A percentile compares a stretch with the other conserved stretches of the same genome.
Conservation (phyloP, 2,797 vertebrate species). For the Glyptemys insculpta region DNA sequence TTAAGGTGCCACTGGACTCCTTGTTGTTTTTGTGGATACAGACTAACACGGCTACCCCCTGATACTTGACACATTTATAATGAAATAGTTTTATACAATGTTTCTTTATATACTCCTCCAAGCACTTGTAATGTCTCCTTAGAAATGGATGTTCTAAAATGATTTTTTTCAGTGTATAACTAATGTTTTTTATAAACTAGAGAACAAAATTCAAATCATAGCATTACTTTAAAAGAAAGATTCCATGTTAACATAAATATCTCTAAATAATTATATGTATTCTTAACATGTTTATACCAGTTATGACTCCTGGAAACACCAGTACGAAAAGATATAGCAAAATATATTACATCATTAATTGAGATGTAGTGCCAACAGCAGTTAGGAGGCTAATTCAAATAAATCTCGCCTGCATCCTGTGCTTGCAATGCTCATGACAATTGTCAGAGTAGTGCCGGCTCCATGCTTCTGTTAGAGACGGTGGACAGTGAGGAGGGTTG, state of each 20-base stretch:
- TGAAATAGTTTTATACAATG: not conserved
- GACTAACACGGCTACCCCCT: too few species aligned
- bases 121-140: not conserved
- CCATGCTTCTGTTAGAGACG: too few species aligned
- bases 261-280: not conserved
- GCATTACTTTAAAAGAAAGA: not conserved
- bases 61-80: not conserved
- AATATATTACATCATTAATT: not conserved
- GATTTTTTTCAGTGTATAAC: not conserved
- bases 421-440: not conserved
- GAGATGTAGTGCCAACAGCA: not conserved
- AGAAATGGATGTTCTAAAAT: not conserved
- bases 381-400: conserved; percentile 5
- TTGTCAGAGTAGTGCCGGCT: not conserved
- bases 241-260: not conserved
- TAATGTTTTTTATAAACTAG: not conserved
- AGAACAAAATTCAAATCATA: conserved; percentile 35
- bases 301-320: not conserved
- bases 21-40: too few species aligned
- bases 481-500: not conserved
- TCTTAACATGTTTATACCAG: not conserved
- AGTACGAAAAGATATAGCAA: not conserved
- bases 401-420: not conserved
- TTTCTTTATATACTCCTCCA: not conserved
- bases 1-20: too few species aligned